Evolutionary conservation across 1,140 invertebrate species (phyloP).

Genomic region (Drosophila tsacasi): DNA sequence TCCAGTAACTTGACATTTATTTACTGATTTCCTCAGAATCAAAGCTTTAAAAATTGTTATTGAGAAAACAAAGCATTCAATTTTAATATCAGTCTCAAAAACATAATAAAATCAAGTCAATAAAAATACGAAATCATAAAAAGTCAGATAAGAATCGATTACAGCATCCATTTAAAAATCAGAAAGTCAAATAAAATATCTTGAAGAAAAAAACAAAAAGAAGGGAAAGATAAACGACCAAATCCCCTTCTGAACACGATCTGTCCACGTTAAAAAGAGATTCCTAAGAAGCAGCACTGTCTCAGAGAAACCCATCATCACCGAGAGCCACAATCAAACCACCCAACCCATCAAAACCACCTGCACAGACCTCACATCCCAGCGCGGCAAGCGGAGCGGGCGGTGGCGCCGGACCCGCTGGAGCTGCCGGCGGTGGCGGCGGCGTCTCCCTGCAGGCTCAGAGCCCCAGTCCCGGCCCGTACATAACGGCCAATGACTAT

Average conservation of each 20-base stretch:
- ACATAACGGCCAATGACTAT: conserved; percentile 81
- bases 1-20: not conserved
- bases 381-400: conserved; percentile 48
- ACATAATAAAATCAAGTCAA: not conserved
- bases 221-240: too few species aligned
- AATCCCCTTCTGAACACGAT: not conserved
- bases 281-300: not conserved
- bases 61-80: not conserved
- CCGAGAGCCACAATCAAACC: conserved; percentile 16
- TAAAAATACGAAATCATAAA: conserved; percentile 7
- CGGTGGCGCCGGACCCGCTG: conserved; percentile 36
- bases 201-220: not conserved
- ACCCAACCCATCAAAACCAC: conserved; percentile 32
- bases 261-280: not conserved
- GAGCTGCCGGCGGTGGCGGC: conserved; percentile 36
- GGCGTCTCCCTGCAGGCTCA: conserved; percentile 69
- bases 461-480: conserved; percentile 83
- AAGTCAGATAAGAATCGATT: not conserved
- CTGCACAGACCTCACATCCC: conserved; percentile 74
- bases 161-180: not conserved
- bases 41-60: not conserved
- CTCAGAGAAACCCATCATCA: conserved; percentile 4
- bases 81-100: not conserved
- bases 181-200: not conserved
- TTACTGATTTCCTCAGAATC: not conserved